Evolutionary conservation across 2,797 vertebrate genomes (phyloP), one percentile per base, ranked within the genome.

Genomic region (Nannoperca australis): DNA sequence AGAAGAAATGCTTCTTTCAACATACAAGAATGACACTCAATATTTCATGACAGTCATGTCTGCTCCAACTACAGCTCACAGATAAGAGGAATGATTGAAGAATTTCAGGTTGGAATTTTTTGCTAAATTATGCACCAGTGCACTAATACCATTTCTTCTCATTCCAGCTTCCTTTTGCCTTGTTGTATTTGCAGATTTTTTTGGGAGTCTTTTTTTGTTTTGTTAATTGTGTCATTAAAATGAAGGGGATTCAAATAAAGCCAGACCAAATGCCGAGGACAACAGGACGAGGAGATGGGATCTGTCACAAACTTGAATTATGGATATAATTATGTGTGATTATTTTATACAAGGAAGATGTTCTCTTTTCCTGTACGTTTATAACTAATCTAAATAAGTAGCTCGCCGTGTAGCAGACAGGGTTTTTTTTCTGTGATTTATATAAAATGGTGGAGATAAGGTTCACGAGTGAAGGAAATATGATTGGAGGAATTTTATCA

Each of bases 401-500:
- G 97, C 97, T 97, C 93, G 96, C 96, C 61, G 81, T 66, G 92
- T 95, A 94, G 96, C 96, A 96, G 96, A 96, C 97, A 95, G 95
- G 94, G 93, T 95, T 96, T 93, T 91, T 77, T 70, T 93, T 91
- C 96, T 95, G 96, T 99, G 97, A 99, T 99, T 99, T 99, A 99
- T 99, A 99, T 97, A 99, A 99, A 99, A 99, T 98, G 97, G 97
- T 95, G 95, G 95, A 98, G 98, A 99, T 99, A 99, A 99, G 98
- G 97, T 97, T 97, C 97, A 97, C 96, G 95, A 98, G 96, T 97
- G 97, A 97, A 97, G 97, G 96, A 98, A 99, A 98, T 98, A 96
- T 97, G 98, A 99, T 99, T 99, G 98, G 97, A 97, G 97, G 98
- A 99, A 98, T 99, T 99, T 99, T 99, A 99, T 99, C 98, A 98